Percentiles rank a stretch among this genome's conserved stretches.
These are phyloP conservation scores for Brachylomia viminalis DNA, from an alignment of 2,888 invertebrate genomes.

Conservation along the genomic window DNA sequence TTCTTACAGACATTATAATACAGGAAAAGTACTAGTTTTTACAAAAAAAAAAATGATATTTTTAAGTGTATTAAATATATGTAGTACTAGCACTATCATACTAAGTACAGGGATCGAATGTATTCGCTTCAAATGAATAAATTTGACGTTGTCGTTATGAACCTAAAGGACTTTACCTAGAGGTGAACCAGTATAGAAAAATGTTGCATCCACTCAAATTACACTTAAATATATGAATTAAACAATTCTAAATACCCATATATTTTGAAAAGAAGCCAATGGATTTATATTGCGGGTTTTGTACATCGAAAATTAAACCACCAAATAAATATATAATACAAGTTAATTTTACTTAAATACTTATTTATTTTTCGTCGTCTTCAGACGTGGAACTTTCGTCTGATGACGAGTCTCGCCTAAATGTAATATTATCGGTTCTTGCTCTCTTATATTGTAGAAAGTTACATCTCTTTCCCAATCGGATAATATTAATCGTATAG, in stretches of 20 bases:
- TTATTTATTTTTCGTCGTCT: neutral
- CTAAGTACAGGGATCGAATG: no score
- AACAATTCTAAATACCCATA: no score
- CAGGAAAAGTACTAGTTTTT: no score
- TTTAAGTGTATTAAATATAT: no score
- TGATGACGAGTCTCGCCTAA: neutral
- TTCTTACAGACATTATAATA: no score
- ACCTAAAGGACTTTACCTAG: no score
- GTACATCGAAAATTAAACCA: neutral
- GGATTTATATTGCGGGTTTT: neutral
- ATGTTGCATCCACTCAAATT: no score
- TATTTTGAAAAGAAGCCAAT: neutral
- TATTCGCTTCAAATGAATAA: no score
- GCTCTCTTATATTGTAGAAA: neutral
- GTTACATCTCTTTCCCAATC: neutral
- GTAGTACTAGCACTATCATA: conserved; percentile 5
- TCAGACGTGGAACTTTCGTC: neutral
- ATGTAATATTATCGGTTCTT: neutral
- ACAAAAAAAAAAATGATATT: no score
- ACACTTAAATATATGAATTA: no score
- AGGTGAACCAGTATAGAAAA: no score
- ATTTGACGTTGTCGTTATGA: no score
- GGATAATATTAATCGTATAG: neutral
- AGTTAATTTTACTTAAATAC: neutral
- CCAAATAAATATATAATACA: neutral